These are phyloP conservation scores for Sceloporus tristichus DNA, from an alignment of 2,113 vertebrate genomes.

Conservation along the genomic window DNA sequence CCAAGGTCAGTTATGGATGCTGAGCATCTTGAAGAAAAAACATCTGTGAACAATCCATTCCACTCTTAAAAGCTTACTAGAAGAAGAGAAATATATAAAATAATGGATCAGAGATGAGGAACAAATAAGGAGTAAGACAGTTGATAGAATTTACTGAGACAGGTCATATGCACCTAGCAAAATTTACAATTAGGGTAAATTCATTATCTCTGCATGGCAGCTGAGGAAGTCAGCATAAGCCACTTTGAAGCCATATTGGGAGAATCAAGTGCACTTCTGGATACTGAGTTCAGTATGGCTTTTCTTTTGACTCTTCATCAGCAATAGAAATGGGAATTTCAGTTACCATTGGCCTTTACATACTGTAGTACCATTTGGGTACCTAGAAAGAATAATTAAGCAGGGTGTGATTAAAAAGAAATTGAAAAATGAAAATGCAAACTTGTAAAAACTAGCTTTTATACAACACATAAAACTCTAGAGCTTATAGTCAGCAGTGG, in stretches of 20 bases:
- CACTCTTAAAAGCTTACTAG: background rate
- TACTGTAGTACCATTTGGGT: background rate
- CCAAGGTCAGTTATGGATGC: background rate
- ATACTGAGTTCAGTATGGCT: background rate
- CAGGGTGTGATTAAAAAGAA: background rate
- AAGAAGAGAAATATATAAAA: background rate
- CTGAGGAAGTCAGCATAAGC: background rate
- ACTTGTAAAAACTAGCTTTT: background rate
- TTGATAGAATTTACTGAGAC: background rate
- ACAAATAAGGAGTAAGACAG: background rate
- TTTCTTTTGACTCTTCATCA: background rate
- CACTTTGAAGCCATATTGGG: background rate
- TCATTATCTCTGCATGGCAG: background rate
- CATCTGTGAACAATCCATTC: background rate
- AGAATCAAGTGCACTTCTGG: no score
- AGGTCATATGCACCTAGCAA: background rate
- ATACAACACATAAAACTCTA: background rate
- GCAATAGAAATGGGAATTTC: background rate
- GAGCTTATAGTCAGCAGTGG: background rate
- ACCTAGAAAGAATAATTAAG: background rate
- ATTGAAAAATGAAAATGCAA: background rate
- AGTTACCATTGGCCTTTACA: background rate
- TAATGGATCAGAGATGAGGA: background rate
- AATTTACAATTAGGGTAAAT: background rate
- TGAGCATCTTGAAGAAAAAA: background rate